Evolutionary conservation across 1,140 invertebrate genomes (phyloP).

Genomic region (Drosophila leontia): DNA sequence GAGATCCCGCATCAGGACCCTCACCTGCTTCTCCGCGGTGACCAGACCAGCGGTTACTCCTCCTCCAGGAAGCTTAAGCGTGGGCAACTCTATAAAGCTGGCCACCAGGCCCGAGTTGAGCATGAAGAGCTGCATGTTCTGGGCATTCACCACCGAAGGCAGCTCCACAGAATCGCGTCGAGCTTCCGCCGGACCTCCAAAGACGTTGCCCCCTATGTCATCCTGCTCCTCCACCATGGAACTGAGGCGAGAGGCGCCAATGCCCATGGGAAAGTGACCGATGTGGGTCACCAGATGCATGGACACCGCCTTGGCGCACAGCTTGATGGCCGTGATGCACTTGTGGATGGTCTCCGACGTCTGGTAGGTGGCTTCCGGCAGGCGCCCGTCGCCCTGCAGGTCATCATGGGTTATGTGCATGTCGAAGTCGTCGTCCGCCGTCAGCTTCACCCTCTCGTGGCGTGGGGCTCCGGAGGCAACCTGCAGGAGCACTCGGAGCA

Average conservation of each 20-base stretch:
- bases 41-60: conserved; percentile 91
- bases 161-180: conserved; percentile 76
- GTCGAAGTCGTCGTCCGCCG: conserved; percentile 88
- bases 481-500: conserved; percentile 85
- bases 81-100: conserved; percentile 96
- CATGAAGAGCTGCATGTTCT: conserved; percentile 95
- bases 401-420: conserved; percentile 90
- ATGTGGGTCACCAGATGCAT: conserved; percentile 94
- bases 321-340: conserved; percentile 86
- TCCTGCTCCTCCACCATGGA: conserved; percentile 96
- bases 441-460: conserved; percentile 78
- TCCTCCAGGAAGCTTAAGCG: conserved; percentile 92
- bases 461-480: conserved; percentile 84
- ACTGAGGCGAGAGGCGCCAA: conserved; percentile 90
- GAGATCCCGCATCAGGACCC: conserved; percentile 95
- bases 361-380: conserved; percentile 77
- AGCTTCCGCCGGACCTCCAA: conserved; percentile 40
- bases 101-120: conserved; percentile 93
- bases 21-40: conserved; percentile 90
- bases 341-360: conserved; percentile 85
- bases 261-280: conserved; percentile 95
- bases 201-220: conserved; percentile 87
- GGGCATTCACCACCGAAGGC: conserved; percentile 88
- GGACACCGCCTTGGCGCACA: conserved; percentile 90
- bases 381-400: conserved; percentile 84